Conservation (phyloP, 2,888 invertebrate species). For the Drosophila nr. fundita region DNA sequence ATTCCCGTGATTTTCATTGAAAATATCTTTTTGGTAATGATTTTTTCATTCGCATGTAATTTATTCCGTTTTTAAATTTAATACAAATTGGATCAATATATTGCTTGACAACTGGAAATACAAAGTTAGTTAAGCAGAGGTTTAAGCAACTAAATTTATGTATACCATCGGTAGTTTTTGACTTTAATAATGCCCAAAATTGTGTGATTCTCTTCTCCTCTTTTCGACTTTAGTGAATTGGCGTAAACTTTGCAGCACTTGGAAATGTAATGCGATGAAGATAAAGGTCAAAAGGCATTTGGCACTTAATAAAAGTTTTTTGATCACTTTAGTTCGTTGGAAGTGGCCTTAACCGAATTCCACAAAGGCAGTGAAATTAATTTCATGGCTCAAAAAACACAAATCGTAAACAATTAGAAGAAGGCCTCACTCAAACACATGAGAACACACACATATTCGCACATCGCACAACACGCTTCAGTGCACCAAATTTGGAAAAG, state of each 20-base stretch:
- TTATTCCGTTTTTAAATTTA: not conserved
- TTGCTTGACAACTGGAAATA: not conserved
- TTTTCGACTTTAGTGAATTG: constrained; percentile 9
- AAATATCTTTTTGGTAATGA: no score
- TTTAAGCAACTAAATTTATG: not conserved
- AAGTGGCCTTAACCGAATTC: constrained; percentile 34
- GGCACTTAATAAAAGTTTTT: constrained; percentile 41
- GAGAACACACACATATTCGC: constrained; percentile 10
- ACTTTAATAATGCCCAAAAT: constrained; percentile 1
- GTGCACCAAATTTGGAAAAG: not conserved
- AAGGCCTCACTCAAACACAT: constrained; percentile 25
- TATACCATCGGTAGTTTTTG: not conserved
- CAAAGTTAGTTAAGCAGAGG: not conserved
- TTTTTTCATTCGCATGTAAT: not conserved
- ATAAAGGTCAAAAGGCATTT: constrained; percentile 46
- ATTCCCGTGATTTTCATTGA: not conserved
- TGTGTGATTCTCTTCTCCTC: not conserved
- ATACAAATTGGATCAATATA: not conserved
- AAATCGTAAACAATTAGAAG: constrained; percentile 75
- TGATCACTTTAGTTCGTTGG: constrained; percentile 28
- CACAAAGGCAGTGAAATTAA: constrained; percentile 72
- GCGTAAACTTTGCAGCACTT: constrained; percentile 14
- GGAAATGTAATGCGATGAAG: constrained; percentile 13
- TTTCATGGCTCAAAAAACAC: constrained; percentile 76
- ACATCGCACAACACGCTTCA: constrained; percentile 16